Base-by-base conservation (phyloP, 2,888 invertebrate genomes). In the Idaea aversata region DNA sequence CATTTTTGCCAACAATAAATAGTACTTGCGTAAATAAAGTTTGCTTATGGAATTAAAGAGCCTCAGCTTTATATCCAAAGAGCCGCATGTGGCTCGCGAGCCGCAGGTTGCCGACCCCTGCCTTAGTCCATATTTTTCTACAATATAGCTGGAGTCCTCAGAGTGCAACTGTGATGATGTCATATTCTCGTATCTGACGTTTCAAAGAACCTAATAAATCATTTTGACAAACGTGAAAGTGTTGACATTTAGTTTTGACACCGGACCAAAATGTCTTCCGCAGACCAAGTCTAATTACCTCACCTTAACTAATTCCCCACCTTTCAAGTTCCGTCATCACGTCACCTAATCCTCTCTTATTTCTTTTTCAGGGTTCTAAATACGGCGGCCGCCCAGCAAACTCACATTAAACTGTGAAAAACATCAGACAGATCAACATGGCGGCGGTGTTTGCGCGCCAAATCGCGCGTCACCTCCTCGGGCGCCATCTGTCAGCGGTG, bases 361-460 rank as follows among this genome's bases (percentile, higher is more conserved):
- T 90, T 88, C 82, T 88, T 90, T 89, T 91, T 82, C 91, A 91
- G 91, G 74, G 80, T 78, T 86, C 86, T 84, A 90, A 87, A 86
- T 86, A 82, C 84, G 80, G 78, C 82, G 75, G 74, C 70, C 70
- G 71, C 78, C 67, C 77, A 74, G 82, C 81, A 76, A 78, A 82
- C 72, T 80, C 80, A 79, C 83, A 81, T 84, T 85, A 86, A 86
- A 85, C 86, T 81, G 88, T 86, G 88, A 88, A 89, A 88, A 88
- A 87, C 81, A 86, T 85, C 85, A 84, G 79, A 84, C 76, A 81
- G 72, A 73, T 64, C 84, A 91, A 85, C 79, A 92, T 91, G 92
- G 89, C 89, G 83, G 75, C 76, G 71, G 77, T 70, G 83, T 80
- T 87, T 85, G 83, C 87, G 87, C 88, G 90, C 87, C 87, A 88